Evolutionary conservation across 2,888 invertebrate genomes (phyloP), one percentile per base, ranked within the genome.

Genomic region (Oscheius myriophilus): DNA sequence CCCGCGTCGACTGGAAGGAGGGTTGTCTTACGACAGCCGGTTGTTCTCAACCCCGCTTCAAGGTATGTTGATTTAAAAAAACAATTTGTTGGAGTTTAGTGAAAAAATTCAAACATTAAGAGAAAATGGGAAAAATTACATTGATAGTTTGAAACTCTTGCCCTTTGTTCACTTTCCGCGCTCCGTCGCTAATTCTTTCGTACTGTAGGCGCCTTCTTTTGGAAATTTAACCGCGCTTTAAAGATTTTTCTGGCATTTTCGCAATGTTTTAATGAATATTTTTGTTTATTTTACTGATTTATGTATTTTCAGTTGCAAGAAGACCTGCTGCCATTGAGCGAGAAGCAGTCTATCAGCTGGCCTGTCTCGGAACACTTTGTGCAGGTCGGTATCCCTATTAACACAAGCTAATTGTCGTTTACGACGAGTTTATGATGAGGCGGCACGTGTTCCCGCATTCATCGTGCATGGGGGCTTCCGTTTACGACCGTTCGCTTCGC

Each of bases 11-110:
- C 41, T 84, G 82, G 77, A 70, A 72, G 42, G 83, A 83, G 26
- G 81, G 82, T 39, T 84, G 84, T 65, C 70, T 84, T 26, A 82
- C 83, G 45, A 83, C 83, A 21, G 79, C 78, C 2, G 67, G 78
- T 11, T 84, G 84, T 71, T 73, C 76, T 18, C 77, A 83, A 57
- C 82, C 84, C 11, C 55, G 78, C 41, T 83, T 84, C 71, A 78
- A 78, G 66, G 78, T 78, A 26, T 42, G 21, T 21, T 52, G 16
- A n/a, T 23, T n/a, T 11, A 11, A 16, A 42, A 11, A 41, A 42
- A 7, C 16, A 1, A 61, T 43, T 26, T 23, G 49, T 16, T 23
- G 16, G n/a, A 55, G 57, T 6, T 7, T n/a, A 23, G 23, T 65
- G 3, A 61, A 59, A 33, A 65, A n/a, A 3, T n/a, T n/a, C n/a